These are phyloP conservation scores for Forbesichthys agassizii DNA, from an alignment of 2,113 vertebrate genomes.

Conservation along the genomic window DNA sequence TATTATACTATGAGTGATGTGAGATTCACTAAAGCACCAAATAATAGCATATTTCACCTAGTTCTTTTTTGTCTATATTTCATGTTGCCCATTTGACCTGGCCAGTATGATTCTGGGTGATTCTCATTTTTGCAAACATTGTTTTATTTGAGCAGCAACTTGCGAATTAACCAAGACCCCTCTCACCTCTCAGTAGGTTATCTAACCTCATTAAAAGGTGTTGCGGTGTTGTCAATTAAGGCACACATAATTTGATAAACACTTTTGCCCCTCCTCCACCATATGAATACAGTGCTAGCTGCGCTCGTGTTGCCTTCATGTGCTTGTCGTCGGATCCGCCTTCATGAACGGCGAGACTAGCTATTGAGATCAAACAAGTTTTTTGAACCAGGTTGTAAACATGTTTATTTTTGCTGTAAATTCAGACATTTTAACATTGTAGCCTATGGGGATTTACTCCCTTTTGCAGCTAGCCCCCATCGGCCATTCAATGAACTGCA, in stretches of 20 bases:
- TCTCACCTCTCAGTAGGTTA: constrained; percentile 56
- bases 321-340: too few species aligned
- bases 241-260: constrained; percentile 75
- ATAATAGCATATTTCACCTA: constrained; percentile 21
- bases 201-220: constrained; percentile 75
- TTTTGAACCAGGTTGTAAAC: too few species aligned
- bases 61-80: constrained; percentile 11
- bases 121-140: constrained; percentile 34
- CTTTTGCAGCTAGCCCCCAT: too few species aligned
- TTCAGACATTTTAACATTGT: too few species aligned
- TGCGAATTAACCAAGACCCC: constrained; percentile 41
- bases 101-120: constrained; percentile 24
- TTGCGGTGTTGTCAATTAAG: constrained; percentile 73
- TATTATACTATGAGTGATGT: too few species aligned
- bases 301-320: constrained; percentile 44
- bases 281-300: constrained; percentile 57
- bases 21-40: neutral
- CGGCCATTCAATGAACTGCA: too few species aligned
- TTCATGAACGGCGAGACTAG: too few species aligned
- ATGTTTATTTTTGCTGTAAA: too few species aligned
- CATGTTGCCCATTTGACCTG: constrained; percentile 42
- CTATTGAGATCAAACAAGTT: too few species aligned
- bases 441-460: too few species aligned
- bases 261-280: constrained; percentile 32
- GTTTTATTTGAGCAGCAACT: constrained; percentile 47